Evolutionary conservation across 2,888 invertebrate species (phyloP).

Genomic region (Heterodera filipjevi): DNA sequence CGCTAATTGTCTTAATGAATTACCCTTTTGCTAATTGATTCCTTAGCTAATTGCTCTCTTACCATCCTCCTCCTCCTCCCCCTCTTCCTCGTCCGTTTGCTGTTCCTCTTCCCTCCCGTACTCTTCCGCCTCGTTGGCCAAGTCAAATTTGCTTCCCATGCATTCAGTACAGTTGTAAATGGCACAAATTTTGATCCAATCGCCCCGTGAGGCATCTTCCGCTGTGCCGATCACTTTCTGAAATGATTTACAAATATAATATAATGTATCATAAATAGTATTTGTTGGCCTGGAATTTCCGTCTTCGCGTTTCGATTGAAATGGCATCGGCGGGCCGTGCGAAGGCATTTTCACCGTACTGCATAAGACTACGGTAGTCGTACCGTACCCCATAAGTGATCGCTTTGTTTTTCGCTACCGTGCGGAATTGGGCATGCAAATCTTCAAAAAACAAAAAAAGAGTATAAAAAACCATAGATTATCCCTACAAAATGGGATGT

Average conservation of each 20-base stretch:
- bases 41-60: not conserved
- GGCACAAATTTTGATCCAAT: constrained; percentile 57
- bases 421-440: constrained; percentile 51
- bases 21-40: not conserved
- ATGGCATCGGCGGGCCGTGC: constrained; percentile 45
- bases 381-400: constrained; percentile 54
- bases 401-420: constrained; percentile 45
- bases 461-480: not conserved
- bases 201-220: constrained; percentile 50
- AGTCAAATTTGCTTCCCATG: constrained; percentile 27
- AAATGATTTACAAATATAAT: not conserved
- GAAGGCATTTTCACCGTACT: constrained; percentile 51
- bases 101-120: not conserved
- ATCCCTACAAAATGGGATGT: constrained; percentile 47
- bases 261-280: not conserved
- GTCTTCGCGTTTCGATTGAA: constrained; percentile 54
- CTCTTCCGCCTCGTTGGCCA: not conserved
- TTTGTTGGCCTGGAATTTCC: constrained; percentile 45
- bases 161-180: constrained; percentile 45
- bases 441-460: constrained; percentile 13
- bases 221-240: constrained; percentile 57
- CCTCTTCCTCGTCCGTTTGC: not conserved
- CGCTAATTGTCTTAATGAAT: not conserved
- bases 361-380: constrained; percentile 51
- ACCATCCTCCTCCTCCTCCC: not conserved